Evolutionary conservation across 2,797 vertebrate species (phyloP).

Genomic region (Crocidura indochinensis): DNA sequence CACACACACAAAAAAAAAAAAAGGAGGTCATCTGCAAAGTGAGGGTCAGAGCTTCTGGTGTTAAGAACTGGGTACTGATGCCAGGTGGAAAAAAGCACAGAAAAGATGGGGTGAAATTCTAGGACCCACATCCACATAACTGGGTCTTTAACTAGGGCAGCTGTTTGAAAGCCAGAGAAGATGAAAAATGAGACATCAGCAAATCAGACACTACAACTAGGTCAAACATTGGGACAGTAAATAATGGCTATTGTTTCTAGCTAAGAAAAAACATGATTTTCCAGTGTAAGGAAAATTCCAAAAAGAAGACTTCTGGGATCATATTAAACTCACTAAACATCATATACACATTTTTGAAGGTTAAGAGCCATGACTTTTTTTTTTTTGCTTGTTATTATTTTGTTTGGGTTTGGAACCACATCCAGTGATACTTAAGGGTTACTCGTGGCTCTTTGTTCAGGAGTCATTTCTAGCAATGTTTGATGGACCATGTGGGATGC

Average conservation of each 20-base stretch:
- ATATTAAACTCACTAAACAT: constrained; percentile 34
- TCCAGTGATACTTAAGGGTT: too few species aligned
- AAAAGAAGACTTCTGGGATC: not conserved
- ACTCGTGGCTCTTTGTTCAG: too few species aligned
- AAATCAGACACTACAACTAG: not conserved
- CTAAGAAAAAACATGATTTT: not conserved
- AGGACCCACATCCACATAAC: not conserved
- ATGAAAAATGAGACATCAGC: constrained; percentile 38
- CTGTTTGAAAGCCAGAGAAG: not conserved
- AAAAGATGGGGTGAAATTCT: not conserved
- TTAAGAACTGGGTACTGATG: not conserved
- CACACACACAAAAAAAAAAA: too few species aligned
- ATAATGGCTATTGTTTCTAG: not conserved
- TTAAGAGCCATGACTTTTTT: not conserved
- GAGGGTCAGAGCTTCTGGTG: not conserved
- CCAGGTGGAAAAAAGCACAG: not conserved
- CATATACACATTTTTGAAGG: not conserved
- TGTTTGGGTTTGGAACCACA: too few species aligned
- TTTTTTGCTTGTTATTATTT: too few species aligned
- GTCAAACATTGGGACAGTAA: constrained; percentile 2
- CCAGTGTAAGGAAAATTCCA: not conserved
- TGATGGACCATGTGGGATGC: too few species aligned
- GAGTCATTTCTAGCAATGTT: too few species aligned
- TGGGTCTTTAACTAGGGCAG: constrained; percentile 65
- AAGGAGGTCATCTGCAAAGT: not conserved